Conservation (phyloP, 2,113 vertebrate genomes). For the Thamnophis sirtalis region DNA sequence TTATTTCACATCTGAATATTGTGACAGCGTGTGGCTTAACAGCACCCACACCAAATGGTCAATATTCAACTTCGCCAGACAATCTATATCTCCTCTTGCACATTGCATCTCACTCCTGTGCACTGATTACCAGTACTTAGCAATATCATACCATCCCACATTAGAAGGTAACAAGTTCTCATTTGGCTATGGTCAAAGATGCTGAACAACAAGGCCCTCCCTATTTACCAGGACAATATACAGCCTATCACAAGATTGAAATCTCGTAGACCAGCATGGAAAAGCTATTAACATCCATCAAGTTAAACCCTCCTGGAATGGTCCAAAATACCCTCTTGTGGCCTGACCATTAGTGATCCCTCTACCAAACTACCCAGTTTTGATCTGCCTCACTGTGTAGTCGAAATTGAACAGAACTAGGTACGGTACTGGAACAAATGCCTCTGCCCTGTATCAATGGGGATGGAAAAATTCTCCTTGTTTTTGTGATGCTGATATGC, state of each 20-base stretch:
- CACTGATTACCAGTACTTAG: not conserved
- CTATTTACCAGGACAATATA: not conserved
- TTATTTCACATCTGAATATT: not conserved
- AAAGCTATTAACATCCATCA: not conserved
- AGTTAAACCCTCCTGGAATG: not conserved
- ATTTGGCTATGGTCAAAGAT: not conserved
- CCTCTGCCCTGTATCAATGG: not conserved
- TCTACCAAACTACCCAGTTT: not conserved
- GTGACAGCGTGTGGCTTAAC: not conserved
- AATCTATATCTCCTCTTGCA: not conserved
- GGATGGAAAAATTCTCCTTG: not conserved
- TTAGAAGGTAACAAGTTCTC: not conserved
- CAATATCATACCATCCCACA: not conserved
- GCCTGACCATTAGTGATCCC: not conserved
- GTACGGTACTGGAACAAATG: not conserved
- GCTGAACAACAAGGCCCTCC: not conserved
- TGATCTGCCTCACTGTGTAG: not conserved
- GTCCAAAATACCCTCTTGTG: not conserved
- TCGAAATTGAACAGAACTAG: not conserved
- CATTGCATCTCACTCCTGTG: not conserved
- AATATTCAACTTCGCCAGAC: not conserved
- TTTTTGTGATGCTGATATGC: not conserved
- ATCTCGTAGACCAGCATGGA: not conserved
- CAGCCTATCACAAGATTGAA: not conserved
- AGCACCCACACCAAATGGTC: not conserved